A percentile compares a stretch with the other conserved stretches of the same genome.
Conservation (phyloP, 2,113 vertebrate species). For the Cebus imitator region DNA sequence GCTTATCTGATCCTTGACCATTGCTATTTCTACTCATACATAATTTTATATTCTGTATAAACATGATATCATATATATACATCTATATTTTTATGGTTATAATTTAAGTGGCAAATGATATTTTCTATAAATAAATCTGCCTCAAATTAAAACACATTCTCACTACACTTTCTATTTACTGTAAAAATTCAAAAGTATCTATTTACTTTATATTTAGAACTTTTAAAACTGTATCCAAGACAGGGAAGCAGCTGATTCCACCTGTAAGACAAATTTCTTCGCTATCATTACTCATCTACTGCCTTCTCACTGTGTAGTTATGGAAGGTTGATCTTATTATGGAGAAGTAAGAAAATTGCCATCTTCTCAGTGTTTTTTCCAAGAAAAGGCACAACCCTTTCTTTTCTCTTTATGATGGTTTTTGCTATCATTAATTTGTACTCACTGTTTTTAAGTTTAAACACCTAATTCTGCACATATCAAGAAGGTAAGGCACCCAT, state of each 20-base stretch:
- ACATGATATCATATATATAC: not conserved
- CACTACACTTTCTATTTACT: not conserved
- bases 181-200: not conserved
- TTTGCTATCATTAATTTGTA: constrained; percentile 19
- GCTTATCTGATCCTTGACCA: not conserved
- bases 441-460: constrained; percentile 1
- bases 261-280: not conserved
- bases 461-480: not conserved
- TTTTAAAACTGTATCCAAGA: not conserved
- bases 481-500: not conserved
- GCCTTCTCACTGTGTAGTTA: not conserved
- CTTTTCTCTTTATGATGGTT: not conserved
- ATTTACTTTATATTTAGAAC: not conserved
- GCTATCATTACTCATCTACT: not conserved
- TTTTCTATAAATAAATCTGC: not conserved
- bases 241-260: not conserved
- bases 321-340: not conserved
- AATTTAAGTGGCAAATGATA: constrained; percentile 1
- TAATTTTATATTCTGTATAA: not conserved
- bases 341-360: not conserved
- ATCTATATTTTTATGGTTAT: not conserved
- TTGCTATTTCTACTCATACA: not conserved
- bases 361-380: not conserved
- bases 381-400: not conserved
- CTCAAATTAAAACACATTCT: not conserved